Base-by-base conservation (phyloP, 2,888 invertebrate genomes). In the Agrotis segetum region DNA sequence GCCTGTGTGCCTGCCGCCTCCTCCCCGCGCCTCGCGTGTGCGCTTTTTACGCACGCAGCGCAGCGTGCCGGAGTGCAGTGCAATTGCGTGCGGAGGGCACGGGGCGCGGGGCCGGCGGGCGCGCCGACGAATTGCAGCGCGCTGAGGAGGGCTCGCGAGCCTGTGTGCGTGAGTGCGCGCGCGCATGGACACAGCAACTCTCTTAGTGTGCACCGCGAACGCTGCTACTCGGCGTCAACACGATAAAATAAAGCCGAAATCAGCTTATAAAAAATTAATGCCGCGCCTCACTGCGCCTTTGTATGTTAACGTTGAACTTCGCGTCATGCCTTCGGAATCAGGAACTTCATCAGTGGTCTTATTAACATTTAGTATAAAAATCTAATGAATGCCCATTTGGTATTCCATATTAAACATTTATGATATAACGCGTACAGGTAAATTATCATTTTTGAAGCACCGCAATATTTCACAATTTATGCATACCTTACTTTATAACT, bases 21-120 rank as follows among this genome's bases (percentile, higher is more conserved):
- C 89, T 85, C 92, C 93, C 92, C 93, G 90, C 94, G 72, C 93
- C 91, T 92, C 93, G 92, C 91, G 94, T 94, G 94, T 96, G 96
- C 96, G 96, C 95, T 96, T 96, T 96, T 95, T 96, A 95, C 95
- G 95, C 96, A 95, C 93, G 92, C 92, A 92, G 90, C 92, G 92
- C 91, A 90, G 88, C 92, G 90, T 89, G 90, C 90, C 90, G 83
- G 93, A 94, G 94, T 95, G 95, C 95, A 96, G 93, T 95, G 96
- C 95, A 96, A 96, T 96, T 96, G 96, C 95, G 95, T 92, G 94
- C 93, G 94, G 93, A 89, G 90, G 87, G 87, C 84, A 90, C 87
- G 90, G 88, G 89, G 84, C 80, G 89, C 86, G 87, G 63, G 40
- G 34, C 60, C 56, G 46, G 34, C 60, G 53, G 68, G 89, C 91